Evolutionary conservation across 2,888 invertebrate genomes (phyloP).

Genomic region (Euplagia quadripunctaria): DNA sequence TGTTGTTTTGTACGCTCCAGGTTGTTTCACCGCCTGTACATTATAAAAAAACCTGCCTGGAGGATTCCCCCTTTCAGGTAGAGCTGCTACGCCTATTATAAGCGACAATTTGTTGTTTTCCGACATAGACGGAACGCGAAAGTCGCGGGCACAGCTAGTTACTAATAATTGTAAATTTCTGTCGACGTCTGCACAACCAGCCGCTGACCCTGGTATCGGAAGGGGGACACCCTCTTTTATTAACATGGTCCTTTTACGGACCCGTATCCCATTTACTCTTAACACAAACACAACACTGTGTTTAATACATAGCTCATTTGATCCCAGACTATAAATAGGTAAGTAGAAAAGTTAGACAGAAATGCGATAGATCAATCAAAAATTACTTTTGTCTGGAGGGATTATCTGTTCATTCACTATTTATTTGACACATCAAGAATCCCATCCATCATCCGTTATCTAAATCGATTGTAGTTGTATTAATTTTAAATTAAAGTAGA

Average conservation of each 20-base stretch:
- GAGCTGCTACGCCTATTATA: no score
- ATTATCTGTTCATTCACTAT: background rate
- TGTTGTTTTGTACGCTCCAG: no score
- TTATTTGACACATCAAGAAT: background rate
- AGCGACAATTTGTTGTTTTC: no score
- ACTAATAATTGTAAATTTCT: background rate
- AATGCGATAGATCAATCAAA: slow-evolving; percentile 2
- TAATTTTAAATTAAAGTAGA: background rate
- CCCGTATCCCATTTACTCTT: slow-evolving; percentile 33
- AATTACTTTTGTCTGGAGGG: background rate
- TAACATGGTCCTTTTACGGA: slow-evolving; percentile 48
- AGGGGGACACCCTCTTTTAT: slow-evolving; percentile 48
- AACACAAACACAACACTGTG: slow-evolving; percentile 5
- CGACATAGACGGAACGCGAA: no score
- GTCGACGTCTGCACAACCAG: background rate
- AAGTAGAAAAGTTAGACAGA: background rate
- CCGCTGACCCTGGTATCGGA: slow-evolving; percentile 7
- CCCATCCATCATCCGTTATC: slow-evolving; percentile 1
- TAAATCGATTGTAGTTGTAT: background rate
- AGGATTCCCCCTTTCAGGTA: no score
- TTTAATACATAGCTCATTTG: slow-evolving; percentile 6
- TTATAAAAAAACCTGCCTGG: no score
- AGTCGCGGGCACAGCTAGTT: no score
- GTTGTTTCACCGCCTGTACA: no score
- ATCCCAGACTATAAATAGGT: slow-evolving; percentile 2